phyloP scores from a whole-genome alignment of 2,113 vertebrate genomes.

The Brachypodius melanocephalos region DNA sequence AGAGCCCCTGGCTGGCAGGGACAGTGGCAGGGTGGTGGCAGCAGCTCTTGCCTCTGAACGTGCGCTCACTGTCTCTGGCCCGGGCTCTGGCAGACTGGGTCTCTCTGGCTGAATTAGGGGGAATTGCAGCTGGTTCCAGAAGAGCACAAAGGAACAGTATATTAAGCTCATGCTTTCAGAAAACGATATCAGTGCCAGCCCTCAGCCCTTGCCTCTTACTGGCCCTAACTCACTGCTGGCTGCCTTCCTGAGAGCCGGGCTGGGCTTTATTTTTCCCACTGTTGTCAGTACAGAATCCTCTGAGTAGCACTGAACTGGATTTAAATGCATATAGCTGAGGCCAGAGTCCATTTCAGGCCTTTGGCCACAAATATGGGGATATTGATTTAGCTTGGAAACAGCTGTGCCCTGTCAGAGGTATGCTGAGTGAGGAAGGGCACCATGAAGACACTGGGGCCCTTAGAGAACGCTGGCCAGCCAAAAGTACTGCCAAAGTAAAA shows the following conservation, averaged over 20 bases:
- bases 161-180: background rate
- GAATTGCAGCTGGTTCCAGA: background rate
- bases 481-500: background rate
- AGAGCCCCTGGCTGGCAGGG: background rate
- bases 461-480: background rate
- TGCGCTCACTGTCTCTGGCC: accelerated
- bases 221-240: background rate
- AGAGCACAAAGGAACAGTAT: background rate
- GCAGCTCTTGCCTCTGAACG: accelerated
- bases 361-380: background rate
- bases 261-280: background rate
- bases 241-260: background rate
- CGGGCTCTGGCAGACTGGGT: background rate
- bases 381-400: constrained; percentile 7
- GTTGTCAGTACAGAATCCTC: background rate
- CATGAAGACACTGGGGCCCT: background rate
- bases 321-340: background rate
- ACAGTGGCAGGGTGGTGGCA: background rate
- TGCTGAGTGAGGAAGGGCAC: background rate
- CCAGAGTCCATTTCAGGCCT: background rate
- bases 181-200: background rate
- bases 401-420: background rate
- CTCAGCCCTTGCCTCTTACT: background rate
- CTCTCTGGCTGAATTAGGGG: background rate
- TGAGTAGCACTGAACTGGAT: background rate